Evolutionary conservation across 2,888 invertebrate genomes (phyloP).

Genomic region (Pyrochroa serraticornis): DNA sequence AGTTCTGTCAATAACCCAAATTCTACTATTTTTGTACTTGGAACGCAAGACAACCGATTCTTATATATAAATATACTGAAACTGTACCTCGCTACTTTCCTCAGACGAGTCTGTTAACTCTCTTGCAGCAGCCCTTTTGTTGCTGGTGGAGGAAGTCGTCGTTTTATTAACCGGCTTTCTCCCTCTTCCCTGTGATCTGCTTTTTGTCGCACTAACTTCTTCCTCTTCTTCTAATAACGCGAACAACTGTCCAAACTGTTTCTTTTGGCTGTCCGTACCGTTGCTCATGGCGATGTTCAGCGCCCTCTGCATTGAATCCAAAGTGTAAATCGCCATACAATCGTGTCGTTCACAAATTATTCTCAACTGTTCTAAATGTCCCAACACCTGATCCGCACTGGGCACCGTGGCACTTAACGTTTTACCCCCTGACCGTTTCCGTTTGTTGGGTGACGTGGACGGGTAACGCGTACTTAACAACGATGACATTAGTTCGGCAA

Average conservation of each 20-base stretch:
- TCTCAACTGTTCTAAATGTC: slow-evolving; percentile 90
- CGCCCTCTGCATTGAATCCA: slow-evolving; percentile 91
- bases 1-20: too few species aligned
- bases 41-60: too few species aligned
- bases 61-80: too few species aligned
- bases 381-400: slow-evolving; percentile 84
- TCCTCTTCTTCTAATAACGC: slow-evolving; percentile 90
- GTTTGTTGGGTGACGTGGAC: slow-evolving; percentile 87
- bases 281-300: slow-evolving; percentile 86
- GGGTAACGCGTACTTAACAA: slow-evolving; percentile 83
- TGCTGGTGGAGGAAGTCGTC: slow-evolving; percentile 44
- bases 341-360: slow-evolving; percentile 72
- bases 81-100: slow-evolving; percentile 77
- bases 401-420: slow-evolving; percentile 74
- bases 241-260: slow-evolving; percentile 89
- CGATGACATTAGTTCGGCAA: slow-evolving; percentile 80
- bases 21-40: too few species aligned
- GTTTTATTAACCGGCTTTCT: slow-evolving; percentile 56
- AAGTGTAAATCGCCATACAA: slow-evolving; percentile 80
- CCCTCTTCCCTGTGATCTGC: slow-evolving; percentile 66
- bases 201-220: slow-evolving; percentile 63
- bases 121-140: slow-evolving; percentile 52
- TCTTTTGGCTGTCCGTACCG: slow-evolving; percentile 87
- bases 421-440: slow-evolving; percentile 72
- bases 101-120: slow-evolving; percentile 72